phyloP scores from a whole-genome alignment of 2,797 vertebrate species.

The Phalanger gymnotis region DNA sequence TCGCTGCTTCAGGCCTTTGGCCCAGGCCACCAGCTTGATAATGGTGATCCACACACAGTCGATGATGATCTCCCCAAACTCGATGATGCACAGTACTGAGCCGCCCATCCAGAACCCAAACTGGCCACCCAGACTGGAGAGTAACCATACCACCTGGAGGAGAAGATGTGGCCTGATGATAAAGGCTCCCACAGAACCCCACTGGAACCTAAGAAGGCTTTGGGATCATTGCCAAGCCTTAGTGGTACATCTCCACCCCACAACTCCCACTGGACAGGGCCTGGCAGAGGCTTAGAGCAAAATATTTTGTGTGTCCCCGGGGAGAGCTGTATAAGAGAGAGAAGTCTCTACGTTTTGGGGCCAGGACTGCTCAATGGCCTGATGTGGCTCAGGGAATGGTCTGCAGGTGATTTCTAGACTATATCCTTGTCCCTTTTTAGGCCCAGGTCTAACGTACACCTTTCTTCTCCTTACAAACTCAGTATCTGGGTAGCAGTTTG shows the following conservation, averaged over 20 bases:
- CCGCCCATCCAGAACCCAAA: constrained; percentile 92
- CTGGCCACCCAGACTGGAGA: constrained; percentile 87
- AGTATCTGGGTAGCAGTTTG: neutral
- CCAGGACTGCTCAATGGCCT: neutral
- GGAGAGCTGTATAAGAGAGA: neutral
- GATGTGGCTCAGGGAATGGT: neutral
- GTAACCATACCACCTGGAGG: constrained; percentile 87
- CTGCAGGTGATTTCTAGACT: neutral
- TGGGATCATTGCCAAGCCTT: neutral
- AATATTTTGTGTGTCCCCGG: neutral
- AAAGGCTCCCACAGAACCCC: neutral
- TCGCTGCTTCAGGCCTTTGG: constrained; percentile 74
- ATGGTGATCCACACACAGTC: constrained; percentile 88
- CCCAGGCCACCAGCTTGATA: constrained; percentile 80
- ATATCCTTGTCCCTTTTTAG: neutral
- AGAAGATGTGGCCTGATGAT: neutral
- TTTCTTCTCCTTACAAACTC: neutral
- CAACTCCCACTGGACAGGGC: neutral
- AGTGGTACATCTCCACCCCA: neutral
- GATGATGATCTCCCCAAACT: constrained; percentile 88
- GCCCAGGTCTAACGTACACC: neutral
- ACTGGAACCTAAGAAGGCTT: neutral
- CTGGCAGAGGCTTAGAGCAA: fast-evolving
- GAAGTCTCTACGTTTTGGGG: neutral
- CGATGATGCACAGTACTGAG: constrained; percentile 88